These are phyloP conservation scores for Limanda limanda DNA, from an alignment of 2,113 vertebrate genomes.

Conservation along the genomic window DNA sequence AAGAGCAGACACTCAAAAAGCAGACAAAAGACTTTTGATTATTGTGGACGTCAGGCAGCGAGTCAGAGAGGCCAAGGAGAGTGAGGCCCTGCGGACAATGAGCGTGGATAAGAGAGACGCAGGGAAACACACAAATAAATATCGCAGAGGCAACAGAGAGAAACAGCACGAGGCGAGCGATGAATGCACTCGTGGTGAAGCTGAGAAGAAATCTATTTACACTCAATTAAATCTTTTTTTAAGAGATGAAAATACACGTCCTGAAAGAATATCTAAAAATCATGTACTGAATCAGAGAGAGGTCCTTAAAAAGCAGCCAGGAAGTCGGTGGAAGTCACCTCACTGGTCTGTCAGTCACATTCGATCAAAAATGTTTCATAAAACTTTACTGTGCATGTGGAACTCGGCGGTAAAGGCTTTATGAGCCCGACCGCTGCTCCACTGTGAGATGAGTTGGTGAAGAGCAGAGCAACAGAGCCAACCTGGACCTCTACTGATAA, in stretches of 20 bases:
- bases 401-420: neutral
- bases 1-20: slow-evolving; percentile 35
- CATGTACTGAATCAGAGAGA: neutral
- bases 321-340: neutral
- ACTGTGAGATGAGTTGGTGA: neutral
- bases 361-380: neutral
- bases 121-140: neutral
- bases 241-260: too few species aligned
- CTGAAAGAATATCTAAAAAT: neutral
- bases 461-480: neutral
- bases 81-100: neutral
- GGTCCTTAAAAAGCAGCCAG: neutral
- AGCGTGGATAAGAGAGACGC: neutral
- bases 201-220: neutral
- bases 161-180: neutral
- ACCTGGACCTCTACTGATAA: neutral
- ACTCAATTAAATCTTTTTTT: neutral
- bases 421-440: slow-evolving; percentile 4
- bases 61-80: neutral
- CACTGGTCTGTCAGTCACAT: neutral
- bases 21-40: slow-evolving; percentile 33
- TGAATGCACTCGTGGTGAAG: neutral
- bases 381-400: slow-evolving; percentile 11
- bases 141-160: neutral
- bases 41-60: slow-evolving; percentile 28